phyloP scores from a whole-genome alignment of 2,113 vertebrate genomes.

The Centropus unirufus region DNA sequence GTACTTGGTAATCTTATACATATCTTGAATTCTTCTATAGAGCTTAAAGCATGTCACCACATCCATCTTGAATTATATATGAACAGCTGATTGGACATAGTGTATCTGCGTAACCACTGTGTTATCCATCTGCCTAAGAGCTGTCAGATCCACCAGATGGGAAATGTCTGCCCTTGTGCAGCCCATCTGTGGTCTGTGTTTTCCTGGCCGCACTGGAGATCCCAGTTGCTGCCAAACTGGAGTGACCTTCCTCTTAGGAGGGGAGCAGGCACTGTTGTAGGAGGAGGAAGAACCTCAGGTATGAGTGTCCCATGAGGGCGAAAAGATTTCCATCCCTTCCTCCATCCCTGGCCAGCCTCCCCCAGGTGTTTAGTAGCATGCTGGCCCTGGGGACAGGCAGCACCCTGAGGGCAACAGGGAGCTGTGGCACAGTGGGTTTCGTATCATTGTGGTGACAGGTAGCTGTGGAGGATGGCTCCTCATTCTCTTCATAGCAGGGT shows the following conservation, averaged over 20 bases:
- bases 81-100: neutral
- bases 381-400: neutral
- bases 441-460: neutral
- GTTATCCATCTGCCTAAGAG: neutral
- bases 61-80: slow-evolving; percentile 8
- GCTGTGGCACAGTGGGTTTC: neutral
- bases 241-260: neutral
- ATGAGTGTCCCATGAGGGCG: neutral
- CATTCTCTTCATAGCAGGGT: fast-evolving
- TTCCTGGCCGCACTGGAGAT: neutral
- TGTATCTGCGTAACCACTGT: neutral
- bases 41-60: neutral
- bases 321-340: neutral
- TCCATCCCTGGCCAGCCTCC: neutral
- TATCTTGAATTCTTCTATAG: neutral
- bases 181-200: neutral
- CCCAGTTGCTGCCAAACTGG: neutral
- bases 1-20: neutral
- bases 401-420: neutral
- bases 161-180: neutral
- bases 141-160: neutral
- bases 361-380: neutral
- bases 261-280: neutral
- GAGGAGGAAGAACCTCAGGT: neutral
- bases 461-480: neutral